These are phyloP conservation scores for Oreochromis spilurus DNA, from an alignment of 2,113 vertebrate genomes.

Conservation along the genomic window DNA sequence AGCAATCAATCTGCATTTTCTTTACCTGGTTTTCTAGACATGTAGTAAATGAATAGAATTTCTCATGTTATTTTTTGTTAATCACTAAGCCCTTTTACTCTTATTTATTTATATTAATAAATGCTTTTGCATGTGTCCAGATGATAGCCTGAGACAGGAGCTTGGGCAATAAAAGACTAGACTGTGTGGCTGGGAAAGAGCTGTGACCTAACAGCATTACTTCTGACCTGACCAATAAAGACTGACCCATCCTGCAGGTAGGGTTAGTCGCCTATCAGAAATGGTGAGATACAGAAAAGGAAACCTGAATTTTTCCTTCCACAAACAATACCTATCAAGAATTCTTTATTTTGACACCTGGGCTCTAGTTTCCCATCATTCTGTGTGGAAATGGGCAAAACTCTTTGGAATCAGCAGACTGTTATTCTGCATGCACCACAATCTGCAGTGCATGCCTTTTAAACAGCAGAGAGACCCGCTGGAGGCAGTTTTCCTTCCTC, in stretches of 20 bases:
- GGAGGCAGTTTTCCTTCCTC: background rate
- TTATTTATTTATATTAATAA: background rate
- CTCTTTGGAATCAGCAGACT: background rate
- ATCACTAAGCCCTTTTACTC: background rate
- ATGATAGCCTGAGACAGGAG: background rate
- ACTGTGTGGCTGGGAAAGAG: background rate
- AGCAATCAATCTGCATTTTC: background rate
- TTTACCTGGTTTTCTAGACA: background rate
- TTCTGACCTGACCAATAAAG: background rate
- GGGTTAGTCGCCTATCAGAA: background rate
- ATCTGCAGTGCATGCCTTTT: background rate
- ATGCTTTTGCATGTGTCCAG: background rate
- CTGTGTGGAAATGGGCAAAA: background rate
- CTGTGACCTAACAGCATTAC: background rate
- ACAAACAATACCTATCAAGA: background rate
- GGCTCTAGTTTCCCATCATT: background rate
- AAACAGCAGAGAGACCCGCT: background rate
- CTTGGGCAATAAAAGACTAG: background rate
- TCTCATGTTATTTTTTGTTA: background rate
- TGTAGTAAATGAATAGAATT: background rate
- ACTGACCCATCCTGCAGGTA: background rate
- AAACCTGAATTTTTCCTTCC: background rate
- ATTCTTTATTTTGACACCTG: background rate
- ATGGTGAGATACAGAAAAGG: background rate
- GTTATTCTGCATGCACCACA: background rate